Conservation (phyloP, 2,113 vertebrate genomes). For the Chaetura pelagica region DNA sequence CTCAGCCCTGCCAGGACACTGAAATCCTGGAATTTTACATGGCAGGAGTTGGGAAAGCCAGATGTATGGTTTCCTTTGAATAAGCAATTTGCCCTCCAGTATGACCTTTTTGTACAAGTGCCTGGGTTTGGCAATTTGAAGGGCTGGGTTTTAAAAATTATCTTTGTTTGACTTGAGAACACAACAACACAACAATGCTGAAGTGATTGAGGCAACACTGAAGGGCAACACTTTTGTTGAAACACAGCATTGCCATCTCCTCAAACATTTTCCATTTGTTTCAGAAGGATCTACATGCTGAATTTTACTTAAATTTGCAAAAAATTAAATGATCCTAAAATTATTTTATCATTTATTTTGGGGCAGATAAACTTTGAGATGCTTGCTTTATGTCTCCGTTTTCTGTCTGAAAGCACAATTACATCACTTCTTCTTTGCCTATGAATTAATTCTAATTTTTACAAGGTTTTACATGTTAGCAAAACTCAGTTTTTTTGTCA, state of each 20-base stretch:
- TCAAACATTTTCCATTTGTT: background rate
- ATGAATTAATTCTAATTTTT: background rate
- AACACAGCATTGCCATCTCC: background rate
- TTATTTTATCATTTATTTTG: background rate
- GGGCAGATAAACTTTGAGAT: background rate
- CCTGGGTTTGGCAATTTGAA: background rate
- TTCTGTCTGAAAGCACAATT: background rate
- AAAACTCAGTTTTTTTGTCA: background rate
- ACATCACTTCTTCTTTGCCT: background rate
- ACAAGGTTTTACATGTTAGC: background rate
- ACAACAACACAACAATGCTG: background rate
- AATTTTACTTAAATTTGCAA: background rate
- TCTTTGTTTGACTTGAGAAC: background rate
- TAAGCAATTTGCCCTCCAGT: fast-evolving
- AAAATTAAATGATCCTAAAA: background rate
- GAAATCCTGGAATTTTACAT: background rate
- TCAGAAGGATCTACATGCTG: background rate
- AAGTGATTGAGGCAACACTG: background rate
- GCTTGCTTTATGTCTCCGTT: background rate
- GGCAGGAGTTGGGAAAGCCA: background rate
- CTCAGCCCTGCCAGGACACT: background rate
- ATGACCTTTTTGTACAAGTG: fast-evolving
- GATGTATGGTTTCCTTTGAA: background rate
- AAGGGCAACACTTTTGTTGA: background rate
- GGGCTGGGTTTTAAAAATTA: background rate